A percentile compares a stretch with the other conserved stretches of the same genome.
phyloP scores from a whole-genome alignment of 2,888 invertebrate genomes.

The Aleiodes leptofemur region DNA sequence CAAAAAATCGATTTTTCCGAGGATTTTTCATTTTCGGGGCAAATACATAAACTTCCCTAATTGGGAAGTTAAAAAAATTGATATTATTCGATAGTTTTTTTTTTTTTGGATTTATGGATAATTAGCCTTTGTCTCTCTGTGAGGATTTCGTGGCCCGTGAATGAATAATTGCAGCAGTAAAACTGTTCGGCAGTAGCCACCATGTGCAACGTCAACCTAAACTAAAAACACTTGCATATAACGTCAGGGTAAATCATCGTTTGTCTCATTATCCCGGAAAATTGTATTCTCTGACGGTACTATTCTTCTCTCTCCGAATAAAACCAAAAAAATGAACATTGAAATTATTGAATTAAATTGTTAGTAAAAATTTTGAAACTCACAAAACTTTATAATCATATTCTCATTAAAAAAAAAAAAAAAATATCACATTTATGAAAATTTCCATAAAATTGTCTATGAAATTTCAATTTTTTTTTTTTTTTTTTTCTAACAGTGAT shows the following conservation, averaged over 20 bases:
- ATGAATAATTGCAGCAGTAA: constrained; percentile 56
- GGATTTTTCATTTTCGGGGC: too few relatives aligned
- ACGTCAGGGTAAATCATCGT: constrained; percentile 27
- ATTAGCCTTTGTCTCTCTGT: constrained; percentile 56
- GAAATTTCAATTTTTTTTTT: too few relatives aligned
- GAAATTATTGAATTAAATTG: not conserved
- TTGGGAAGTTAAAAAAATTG: too few relatives aligned
- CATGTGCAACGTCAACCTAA: constrained; percentile 38
- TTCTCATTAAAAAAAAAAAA: too few relatives aligned
- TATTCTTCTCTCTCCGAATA: not conserved
- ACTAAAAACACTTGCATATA: constrained; percentile 26
- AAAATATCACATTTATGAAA: too few relatives aligned
- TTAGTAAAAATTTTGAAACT: too few relatives aligned
- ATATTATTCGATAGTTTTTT: constrained; percentile 26
- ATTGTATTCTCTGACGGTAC: constrained; percentile 3
- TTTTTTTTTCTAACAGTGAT: too few relatives aligned
- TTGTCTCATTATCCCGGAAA: constrained; percentile 16
- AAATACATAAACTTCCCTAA: too few relatives aligned
- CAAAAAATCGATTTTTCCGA: too few relatives aligned
- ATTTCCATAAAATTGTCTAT: too few relatives aligned
- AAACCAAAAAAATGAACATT: not conserved
- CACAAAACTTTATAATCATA: too few relatives aligned
- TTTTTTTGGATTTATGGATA: constrained; percentile 54
- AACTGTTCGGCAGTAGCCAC: constrained; percentile 51
- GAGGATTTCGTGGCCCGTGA: constrained; percentile 52